A percentile compares a stretch with the other conserved stretches of the same genome.
These are phyloP conservation scores for Leptinotarsa tumamoca DNA, from an alignment of 2,888 invertebrate species.

Conservation along the genomic window DNA sequence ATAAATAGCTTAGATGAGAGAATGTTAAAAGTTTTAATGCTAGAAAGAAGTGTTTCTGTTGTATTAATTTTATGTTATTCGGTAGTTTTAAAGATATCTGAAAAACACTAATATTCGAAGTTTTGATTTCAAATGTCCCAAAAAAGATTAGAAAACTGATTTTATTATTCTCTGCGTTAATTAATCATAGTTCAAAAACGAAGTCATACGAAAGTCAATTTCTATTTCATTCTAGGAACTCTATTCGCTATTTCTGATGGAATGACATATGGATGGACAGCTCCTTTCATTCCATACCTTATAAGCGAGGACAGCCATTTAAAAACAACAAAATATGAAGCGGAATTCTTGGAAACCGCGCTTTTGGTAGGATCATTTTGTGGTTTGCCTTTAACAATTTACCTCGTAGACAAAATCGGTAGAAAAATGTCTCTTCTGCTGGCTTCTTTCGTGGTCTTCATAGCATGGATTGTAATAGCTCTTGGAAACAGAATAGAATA, in stretches of 20 bases:
- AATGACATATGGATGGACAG: slow-evolving; percentile 65
- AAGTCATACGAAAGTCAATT: too few species aligned
- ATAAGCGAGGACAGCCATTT: slow-evolving; percentile 58
- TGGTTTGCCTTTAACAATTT: slow-evolving; percentile 63
- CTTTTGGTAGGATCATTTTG: slow-evolving; percentile 55
- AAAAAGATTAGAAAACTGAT: too few species aligned
- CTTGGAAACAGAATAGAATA: slow-evolving; percentile 58
- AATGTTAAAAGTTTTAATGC: too few species aligned
- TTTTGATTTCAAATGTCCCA: too few species aligned
- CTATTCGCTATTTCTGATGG: slow-evolving; percentile 64
- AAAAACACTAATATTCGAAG: too few species aligned
- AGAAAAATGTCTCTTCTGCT: slow-evolving; percentile 61
- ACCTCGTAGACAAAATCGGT: slow-evolving; percentile 60
- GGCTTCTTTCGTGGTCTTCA: slow-evolving; percentile 58
- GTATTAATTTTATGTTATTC: too few species aligned
- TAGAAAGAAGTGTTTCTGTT: too few species aligned
- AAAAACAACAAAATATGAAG: slow-evolving; percentile 53
- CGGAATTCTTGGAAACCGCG: slow-evolving; percentile 56
- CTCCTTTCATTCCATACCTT: slow-evolving; percentile 62
- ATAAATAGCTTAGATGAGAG: too few species aligned
- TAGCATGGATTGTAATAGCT: slow-evolving; percentile 62
- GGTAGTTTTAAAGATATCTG: too few species aligned
- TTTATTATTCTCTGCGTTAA: too few species aligned
- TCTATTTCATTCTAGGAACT: slow-evolving; percentile 58
- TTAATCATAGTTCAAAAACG: too few species aligned